phyloP scores from a whole-genome alignment of 2,888 invertebrate species.

The Lycia hirtaria region DNA sequence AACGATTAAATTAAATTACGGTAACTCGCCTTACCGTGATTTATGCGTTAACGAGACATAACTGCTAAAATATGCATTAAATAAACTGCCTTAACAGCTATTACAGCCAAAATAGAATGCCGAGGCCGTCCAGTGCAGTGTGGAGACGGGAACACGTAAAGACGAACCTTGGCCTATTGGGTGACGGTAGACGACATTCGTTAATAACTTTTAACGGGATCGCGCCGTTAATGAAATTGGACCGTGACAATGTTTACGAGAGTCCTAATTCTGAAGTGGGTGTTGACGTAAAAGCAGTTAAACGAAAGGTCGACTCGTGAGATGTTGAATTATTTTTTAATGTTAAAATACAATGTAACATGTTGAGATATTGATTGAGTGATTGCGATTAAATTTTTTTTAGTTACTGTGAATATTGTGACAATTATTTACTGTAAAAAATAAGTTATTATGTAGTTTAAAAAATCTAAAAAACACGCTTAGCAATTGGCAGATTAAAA shows the following conservation, averaged over 20 bases:
- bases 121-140: constrained; percentile 40
- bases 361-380: no score
- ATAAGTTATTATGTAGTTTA: no score
- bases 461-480: no score
- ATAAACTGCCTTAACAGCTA: constrained; percentile 9
- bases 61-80: constrained; percentile 19
- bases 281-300: constrained; percentile 13
- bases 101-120: constrained; percentile 43
- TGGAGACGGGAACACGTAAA: constrained; percentile 38
- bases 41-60: constrained; percentile 28
- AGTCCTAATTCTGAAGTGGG: constrained; percentile 11
- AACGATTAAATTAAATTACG: constrained; percentile 32
- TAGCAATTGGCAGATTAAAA: no score
- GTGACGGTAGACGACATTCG: constrained; percentile 28
- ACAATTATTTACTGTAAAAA: no score
- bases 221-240: constrained; percentile 13
- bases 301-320: constrained; percentile 8
- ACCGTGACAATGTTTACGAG: constrained; percentile 12
- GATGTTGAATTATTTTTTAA: background rate
- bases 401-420: no score
- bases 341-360: no score
- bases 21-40: constrained; percentile 30
- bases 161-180: constrained; percentile 45
- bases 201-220: constrained; percentile 30
- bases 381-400: no score